Percentiles rank a stretch among this genome's conserved stretches.
phyloP scores from a whole-genome alignment of 2,888 invertebrate genomes.

The Mythimna loreyi region DNA sequence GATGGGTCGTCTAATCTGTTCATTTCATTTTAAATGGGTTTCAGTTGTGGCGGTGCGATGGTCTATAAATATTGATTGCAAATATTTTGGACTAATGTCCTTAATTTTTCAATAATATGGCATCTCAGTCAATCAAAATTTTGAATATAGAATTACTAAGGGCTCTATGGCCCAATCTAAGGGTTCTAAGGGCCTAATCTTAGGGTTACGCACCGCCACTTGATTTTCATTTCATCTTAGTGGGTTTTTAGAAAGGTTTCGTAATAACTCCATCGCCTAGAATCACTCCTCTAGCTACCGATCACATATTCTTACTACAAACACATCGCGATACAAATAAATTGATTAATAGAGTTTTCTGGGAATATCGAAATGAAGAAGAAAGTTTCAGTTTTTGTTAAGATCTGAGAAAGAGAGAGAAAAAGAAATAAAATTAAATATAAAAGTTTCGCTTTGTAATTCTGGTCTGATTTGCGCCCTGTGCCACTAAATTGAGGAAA shows the following conservation, averaged over 20 bases:
- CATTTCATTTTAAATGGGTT: slow-evolving; percentile 19
- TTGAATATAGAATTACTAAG: not conserved
- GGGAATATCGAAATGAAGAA: slow-evolving; percentile 8
- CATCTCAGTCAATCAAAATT: not conserved
- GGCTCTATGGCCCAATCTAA: too few relatives aligned
- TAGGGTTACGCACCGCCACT: slow-evolving; percentile 16
- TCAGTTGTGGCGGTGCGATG: slow-evolving; percentile 18
- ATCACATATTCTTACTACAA: slow-evolving; percentile 43
- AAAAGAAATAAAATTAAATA: not conserved
- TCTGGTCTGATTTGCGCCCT: too few relatives aligned
- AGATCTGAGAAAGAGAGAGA: too few relatives aligned
- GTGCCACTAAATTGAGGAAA: too few relatives aligned
- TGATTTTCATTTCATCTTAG: slow-evolving; percentile 9
- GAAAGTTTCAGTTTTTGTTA: too few relatives aligned
- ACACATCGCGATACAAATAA: not conserved
- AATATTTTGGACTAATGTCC: too few relatives aligned
- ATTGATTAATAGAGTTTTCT: slow-evolving; percentile 3
- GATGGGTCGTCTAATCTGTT: slow-evolving; percentile 43
- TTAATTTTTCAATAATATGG: not conserved
- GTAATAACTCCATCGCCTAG: slow-evolving; percentile 49
- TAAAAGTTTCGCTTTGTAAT: not conserved
- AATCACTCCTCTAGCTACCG: slow-evolving; percentile 34
- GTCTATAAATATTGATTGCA: not conserved
- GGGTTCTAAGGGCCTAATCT: too few relatives aligned
- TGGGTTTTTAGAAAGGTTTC: slow-evolving; percentile 4